Evolutionary conservation across 2,888 invertebrate species (phyloP).

Genomic region (Plagodis pulveraria): DNA sequence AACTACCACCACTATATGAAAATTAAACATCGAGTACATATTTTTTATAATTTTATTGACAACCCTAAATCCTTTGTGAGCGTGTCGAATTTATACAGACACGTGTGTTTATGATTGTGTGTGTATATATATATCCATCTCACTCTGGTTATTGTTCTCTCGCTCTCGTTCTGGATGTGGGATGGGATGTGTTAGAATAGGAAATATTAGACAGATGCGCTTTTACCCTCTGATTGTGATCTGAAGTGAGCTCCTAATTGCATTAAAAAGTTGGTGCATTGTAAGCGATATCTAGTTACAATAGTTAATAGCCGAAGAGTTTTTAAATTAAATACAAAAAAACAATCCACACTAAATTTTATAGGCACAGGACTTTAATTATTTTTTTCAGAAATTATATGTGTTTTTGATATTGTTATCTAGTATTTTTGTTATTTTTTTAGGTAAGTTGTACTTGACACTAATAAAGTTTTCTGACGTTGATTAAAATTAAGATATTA

Average conservation of each 20-base stretch:
- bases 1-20: too few relatives aligned
- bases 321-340: too few relatives aligned
- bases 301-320: too few relatives aligned
- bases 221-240: slow-evolving; percentile 39
- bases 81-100: slow-evolving; percentile 17
- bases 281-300: not conserved
- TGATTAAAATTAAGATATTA: too few relatives aligned
- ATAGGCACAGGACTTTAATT: too few relatives aligned
- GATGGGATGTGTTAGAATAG: slow-evolving; percentile 6
- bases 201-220: slow-evolving; percentile 54
- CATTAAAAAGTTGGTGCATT: slow-evolving; percentile 34
- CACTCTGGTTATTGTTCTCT: not conserved
- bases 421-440: too few relatives aligned
- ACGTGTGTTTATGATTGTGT: slow-evolving; percentile 16
- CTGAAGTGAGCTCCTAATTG: slow-evolving; percentile 53
- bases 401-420: too few relatives aligned
- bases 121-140: slow-evolving; percentile 3
- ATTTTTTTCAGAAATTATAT: too few relatives aligned
- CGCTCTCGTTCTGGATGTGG: not conserved
- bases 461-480: too few relatives aligned
- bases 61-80: slow-evolving; percentile 25
- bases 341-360: too few relatives aligned
- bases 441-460: too few relatives aligned
- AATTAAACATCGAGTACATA: too few relatives aligned
- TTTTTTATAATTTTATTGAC: not conserved